Conservation (phyloP, 2,888 invertebrate genomes). For the Bombyx huttoni region DNA sequence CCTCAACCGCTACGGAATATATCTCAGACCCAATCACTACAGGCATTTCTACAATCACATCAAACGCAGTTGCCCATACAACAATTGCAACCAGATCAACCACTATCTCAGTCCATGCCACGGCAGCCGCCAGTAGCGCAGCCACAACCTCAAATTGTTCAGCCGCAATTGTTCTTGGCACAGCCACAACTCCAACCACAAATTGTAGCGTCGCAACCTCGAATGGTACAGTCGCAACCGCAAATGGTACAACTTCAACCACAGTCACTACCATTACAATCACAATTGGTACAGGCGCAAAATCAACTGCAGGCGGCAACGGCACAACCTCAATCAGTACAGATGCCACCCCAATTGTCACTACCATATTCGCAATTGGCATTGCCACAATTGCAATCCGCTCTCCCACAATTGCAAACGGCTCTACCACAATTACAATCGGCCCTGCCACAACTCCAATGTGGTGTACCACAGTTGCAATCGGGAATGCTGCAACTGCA, state of each 20-base stretch:
- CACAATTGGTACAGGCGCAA: not conserved
- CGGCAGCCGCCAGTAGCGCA: not conserved
- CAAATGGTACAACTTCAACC: not conserved
- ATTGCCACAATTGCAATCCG: not conserved
- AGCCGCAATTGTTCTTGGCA: no score
- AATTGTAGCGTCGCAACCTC: not conserved
- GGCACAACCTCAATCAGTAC: not conserved
- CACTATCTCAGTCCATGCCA: no score
- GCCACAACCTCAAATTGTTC: not conserved
- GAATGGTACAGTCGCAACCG: not conserved
- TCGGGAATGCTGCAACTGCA: not conserved
- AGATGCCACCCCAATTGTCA: not conserved
- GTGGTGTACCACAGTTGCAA: not conserved
- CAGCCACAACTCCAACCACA: not conserved
- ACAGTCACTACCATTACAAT: not conserved
- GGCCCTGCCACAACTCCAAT: not conserved
- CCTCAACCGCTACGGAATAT: not conserved
- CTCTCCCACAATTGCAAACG: not conserved
- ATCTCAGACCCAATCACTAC: no score
- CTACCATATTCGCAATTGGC: not conserved
- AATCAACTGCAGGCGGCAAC: not conserved
- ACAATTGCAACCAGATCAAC: no score
- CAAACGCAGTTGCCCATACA: not conserved
- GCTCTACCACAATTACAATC: not conserved
- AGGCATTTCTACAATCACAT: not conserved